Evolutionary conservation across 2,888 invertebrate genomes (phyloP), one percentile per base, ranked within the genome.

Genomic region (Drosophila niveifrons): DNA sequence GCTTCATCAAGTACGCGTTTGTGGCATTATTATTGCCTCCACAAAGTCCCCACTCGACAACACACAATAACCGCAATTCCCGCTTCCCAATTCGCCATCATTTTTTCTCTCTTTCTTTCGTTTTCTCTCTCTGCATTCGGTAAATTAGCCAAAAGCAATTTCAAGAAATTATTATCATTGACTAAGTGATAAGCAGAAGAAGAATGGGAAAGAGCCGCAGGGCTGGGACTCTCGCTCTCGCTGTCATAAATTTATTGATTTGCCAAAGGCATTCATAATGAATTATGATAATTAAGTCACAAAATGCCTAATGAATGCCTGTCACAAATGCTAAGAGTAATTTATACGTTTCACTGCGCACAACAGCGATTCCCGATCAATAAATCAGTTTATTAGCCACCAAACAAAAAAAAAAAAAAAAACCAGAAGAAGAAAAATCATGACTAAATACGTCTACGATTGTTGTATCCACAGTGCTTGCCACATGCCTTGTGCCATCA

Each of bases 271-370:
- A 63, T 66, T 59, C 63, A 75, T 48, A 63, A 75, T 75, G 76
- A 79, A 75, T 71, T 79, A 75, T 79, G 72, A 71, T 75, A 76
- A 76, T 79, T 79, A 79, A 76, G 66, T 75, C 71, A 59, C 64
- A 69, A 65, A 75, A 78, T 65, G 57, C 66, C 46, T 70, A 76
- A 76, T 76, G 71, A 75, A 64, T 28, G 58, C 62, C 75, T 78
- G 75, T 70, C 76, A 66, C 61, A 76, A 70, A 61, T 58, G 52
- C 46, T 23, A 66, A 75, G 58, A 79, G 63, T 58, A 57, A 76
- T 75, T 70, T 70, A 71, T 66, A 23, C 75, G 53, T 48, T 59
- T 75, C 65, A 59, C 7, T 48, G 61, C 55, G 61, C 75, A 62
- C 59, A 50, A 56, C 56, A 55, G 36, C 53, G 50, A 62, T 64